A percentile compares a stretch with the other conserved stretches of the same genome.
phyloP scores from a whole-genome alignment of 2,797 vertebrate species.

The Diplodus sargus region DNA sequence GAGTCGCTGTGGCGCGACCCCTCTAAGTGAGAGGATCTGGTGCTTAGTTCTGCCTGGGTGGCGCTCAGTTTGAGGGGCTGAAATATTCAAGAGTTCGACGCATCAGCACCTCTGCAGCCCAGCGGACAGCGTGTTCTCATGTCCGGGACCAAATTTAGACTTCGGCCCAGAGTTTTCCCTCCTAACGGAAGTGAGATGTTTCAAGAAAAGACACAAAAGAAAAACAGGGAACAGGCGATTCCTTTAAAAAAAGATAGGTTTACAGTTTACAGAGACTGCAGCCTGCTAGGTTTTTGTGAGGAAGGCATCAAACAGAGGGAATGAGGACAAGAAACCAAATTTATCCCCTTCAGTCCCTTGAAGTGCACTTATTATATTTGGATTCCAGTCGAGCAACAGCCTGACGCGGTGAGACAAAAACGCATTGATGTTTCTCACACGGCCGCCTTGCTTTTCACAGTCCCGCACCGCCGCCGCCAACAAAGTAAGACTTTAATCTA shows the following conservation, averaged over 20 bases:
- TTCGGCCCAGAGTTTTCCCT: conserved; percentile 24
- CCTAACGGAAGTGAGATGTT: conserved; percentile 6
- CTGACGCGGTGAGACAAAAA: conserved; percentile 46
- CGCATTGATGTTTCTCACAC: conserved; percentile 60
- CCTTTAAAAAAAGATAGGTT: conserved; percentile 2
- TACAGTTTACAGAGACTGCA: neutral
- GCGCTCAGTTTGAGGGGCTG: conserved; percentile 32
- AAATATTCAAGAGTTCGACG: conserved; percentile 64
- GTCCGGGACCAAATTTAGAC: conserved; percentile 34
- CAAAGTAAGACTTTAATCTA: conserved; percentile 30
- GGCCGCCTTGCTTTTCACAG: conserved; percentile 28
- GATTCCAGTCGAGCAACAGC: conserved; percentile 37
- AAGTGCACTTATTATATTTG: conserved; percentile 37
- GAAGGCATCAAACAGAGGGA: conserved; percentile 26
- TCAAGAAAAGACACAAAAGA: neutral
- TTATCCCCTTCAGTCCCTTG: conserved; percentile 29
- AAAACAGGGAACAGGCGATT: conserved; percentile 4
- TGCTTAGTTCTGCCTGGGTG: conserved; percentile 48
- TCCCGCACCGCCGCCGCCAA: neutral
- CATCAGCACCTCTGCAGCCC: conserved; percentile 29
- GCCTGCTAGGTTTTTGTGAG: conserved; percentile 4
- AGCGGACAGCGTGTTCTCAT: neutral
- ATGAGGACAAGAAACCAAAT: conserved; percentile 47
- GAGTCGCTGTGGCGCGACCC: conserved; percentile 9
- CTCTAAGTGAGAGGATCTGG: conserved; percentile 28